Conservation (phyloP, 2,113 vertebrate species). For the Trematocara macrostoma region DNA sequence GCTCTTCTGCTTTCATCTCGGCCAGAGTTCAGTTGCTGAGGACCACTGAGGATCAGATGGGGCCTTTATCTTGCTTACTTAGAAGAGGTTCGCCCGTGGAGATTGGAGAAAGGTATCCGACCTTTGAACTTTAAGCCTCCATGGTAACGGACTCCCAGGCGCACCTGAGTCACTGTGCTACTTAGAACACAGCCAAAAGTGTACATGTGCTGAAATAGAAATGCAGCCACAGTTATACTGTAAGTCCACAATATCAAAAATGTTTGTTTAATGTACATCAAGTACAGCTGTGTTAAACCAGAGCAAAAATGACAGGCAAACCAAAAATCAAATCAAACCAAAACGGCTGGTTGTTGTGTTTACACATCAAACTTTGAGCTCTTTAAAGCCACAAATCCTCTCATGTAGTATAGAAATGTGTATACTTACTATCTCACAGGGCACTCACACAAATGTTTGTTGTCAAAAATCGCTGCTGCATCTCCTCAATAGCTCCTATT, state of each 20-base stretch:
- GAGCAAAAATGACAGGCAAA: background rate
- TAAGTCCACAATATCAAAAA: background rate
- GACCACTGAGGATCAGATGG: slow-evolving; percentile 18
- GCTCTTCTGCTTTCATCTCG: slow-evolving; percentile 25
- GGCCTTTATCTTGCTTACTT: background rate
- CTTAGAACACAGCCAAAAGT: background rate
- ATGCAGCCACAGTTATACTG: background rate
- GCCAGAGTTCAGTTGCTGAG: background rate
- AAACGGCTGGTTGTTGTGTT: background rate
- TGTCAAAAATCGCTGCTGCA: background rate
- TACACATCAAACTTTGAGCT: background rate
- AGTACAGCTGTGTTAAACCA: background rate
- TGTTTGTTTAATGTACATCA: background rate
- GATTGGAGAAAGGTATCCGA: background rate
- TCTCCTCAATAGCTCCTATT: background rate
- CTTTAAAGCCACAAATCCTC: background rate
- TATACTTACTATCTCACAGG: background rate
- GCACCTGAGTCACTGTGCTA: slow-evolving; percentile 20
- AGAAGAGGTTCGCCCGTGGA: background rate
- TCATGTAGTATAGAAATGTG: background rate
- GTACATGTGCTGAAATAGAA: background rate
- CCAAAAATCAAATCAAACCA: background rate
- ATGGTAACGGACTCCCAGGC: background rate
- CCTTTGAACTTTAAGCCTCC: slow-evolving; percentile 30
- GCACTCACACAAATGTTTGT: background rate